Percentiles rank a stretch among this genome's conserved stretches.
Conservation (phyloP, 2,888 invertebrate genomes). For the Acrobasis consociella region DNA sequence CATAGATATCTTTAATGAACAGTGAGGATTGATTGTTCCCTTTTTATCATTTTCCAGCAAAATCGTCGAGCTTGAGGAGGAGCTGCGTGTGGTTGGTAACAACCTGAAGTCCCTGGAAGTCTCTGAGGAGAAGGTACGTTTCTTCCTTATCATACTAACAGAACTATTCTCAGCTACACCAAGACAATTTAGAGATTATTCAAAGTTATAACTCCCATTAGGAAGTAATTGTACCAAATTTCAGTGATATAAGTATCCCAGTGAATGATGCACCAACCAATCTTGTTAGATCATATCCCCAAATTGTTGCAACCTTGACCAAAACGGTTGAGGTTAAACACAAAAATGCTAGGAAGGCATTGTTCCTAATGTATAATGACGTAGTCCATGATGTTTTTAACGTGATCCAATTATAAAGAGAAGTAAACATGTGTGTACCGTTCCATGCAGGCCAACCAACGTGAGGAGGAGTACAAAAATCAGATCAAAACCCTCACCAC, state of each 20-base stretch:
- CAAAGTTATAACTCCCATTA: neutral
- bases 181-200: neutral
- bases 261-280: conserved; percentile 74
- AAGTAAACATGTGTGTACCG: conserved; percentile 53
- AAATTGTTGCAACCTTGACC: conserved; percentile 23
- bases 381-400: conserved; percentile 29
- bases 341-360: conserved; percentile 34
- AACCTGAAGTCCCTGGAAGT: conserved; percentile 99
- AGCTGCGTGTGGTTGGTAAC: conserved; percentile 99
- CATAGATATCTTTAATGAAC: conserved; percentile 25
- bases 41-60: conserved; percentile 86
- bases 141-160: conserved; percentile 13
- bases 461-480: conserved; percentile 99
- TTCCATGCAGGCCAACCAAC: conserved; percentile 95
- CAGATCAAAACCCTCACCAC: conserved; percentile 99
- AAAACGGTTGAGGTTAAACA: conserved; percentile 30
- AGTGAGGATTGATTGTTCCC: conserved; percentile 62
- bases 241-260: conserved; percentile 13
- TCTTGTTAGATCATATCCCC: conserved; percentile 21
- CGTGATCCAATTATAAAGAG: conserved; percentile 16
- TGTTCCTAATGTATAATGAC: conserved; percentile 33
- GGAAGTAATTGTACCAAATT: neutral
- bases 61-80: conserved; percentile 99
- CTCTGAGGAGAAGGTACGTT: conserved; percentile 98
- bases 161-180: conserved; percentile 12